Conservation (phyloP, 2,888 invertebrate species). For the Heliconius aoede region DNA sequence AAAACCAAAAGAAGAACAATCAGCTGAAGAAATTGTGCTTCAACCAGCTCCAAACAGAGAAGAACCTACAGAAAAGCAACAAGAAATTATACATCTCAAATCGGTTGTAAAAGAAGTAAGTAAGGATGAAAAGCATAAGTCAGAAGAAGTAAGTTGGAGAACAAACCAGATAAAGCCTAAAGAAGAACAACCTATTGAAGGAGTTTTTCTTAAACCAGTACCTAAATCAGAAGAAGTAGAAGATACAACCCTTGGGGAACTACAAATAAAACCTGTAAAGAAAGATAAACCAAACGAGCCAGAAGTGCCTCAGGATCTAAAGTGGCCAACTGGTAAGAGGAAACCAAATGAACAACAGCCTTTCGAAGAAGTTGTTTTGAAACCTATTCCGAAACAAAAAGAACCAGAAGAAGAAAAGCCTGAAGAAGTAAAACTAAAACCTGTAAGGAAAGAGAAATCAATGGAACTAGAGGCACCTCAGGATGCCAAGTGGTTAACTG, state of each 20-base stretch:
- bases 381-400: no score
- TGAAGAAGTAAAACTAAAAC: not conserved
- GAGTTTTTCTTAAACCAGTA: no score
- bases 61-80: no score
- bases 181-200: not conserved
- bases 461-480: slow-evolving; percentile 56
- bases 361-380: not conserved
- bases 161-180: slow-evolving; percentile 47
- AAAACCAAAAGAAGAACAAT: not conserved
- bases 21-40: not conserved
- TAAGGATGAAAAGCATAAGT: no score
- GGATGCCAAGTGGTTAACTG: slow-evolving; percentile 35
- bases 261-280: slow-evolving; percentile 28
- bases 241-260: slow-evolving; percentile 55
- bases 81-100: no score
- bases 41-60: no score
- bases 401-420: no score
- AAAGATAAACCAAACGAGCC: slow-evolving; percentile 47
- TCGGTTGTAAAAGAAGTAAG: no score
- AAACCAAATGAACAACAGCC: not conserved
- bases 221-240: no score
- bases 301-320: slow-evolving; percentile 54
- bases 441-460: slow-evolving; percentile 40
- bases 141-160: no score
- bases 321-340: not conserved